Percentiles rank a stretch among this genome's conserved stretches.
Evolutionary conservation across 2,113 vertebrate genomes (phyloP).

Genomic region (Crotalus horridus): DNA sequence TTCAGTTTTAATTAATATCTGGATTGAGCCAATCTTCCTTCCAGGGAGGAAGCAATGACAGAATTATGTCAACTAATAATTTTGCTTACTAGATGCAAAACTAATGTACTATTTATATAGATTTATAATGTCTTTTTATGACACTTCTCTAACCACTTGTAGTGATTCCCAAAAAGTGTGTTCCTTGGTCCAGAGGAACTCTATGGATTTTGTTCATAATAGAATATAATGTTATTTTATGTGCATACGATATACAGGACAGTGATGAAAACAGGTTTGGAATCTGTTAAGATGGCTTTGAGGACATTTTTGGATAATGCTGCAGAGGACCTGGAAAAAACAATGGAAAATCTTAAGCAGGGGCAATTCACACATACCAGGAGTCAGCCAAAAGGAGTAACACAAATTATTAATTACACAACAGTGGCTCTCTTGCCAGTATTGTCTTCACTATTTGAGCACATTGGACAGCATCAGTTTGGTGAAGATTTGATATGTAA

Average conservation of each 20-base stretch:
- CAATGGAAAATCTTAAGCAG: conserved; percentile 89
- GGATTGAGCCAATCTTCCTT: not conserved
- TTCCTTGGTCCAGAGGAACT: not conserved
- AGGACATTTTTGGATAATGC: conserved; percentile 85
- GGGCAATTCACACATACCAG: conserved; percentile 93
- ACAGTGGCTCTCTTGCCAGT: conserved; percentile 89
- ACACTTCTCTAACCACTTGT: not conserved
- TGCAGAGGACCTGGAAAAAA: conserved; percentile 90
- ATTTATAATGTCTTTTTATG: not conserved
- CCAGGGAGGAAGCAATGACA: not conserved
- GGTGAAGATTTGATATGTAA: conserved; percentile 92
- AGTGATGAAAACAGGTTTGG: conserved; percentile 94
- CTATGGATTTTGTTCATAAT: conserved; percentile 5
- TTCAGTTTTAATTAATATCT: not conserved
- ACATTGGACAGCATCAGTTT: conserved; percentile 91
- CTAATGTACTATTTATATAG: not conserved
- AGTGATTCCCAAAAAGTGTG: not conserved
- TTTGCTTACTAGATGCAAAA: not conserved
- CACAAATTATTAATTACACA: conserved; percentile 97
- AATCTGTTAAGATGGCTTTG: conserved; percentile 85
- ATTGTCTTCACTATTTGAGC: conserved; percentile 90
- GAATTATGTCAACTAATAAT: not conserved
- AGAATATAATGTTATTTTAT: conserved; percentile 24
- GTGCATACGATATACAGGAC: conserved; percentile 72
- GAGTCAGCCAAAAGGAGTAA: conserved; percentile 83